Evolutionary conservation across 2,797 vertebrate species (phyloP), one percentile per base, ranked within the genome.

Genomic region (Sparus aurata): DNA sequence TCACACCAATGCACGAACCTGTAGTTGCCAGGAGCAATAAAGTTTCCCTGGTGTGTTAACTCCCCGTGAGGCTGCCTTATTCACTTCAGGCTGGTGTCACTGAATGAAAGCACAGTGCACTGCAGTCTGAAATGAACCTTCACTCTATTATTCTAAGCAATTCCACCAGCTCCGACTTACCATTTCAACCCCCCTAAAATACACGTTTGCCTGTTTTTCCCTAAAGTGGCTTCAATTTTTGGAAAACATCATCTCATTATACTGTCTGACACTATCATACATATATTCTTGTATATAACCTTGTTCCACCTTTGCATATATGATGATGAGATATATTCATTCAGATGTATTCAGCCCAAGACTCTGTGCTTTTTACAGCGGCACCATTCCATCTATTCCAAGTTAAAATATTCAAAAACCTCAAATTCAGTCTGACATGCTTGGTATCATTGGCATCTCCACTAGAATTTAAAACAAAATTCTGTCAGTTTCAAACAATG

Each of bases 11-110:
- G 73, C 77, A 30, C 84, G 80, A 84, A 79, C 82, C 82, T 75
- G 79, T 69, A 46, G 73, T 81, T 76, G 87, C 90, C 86, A 38
- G 83, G 81, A 82, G 87, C 85, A 80, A 81, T 87, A 63, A 76
- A 80, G 79, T 86, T 88, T 70, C 87, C 85, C 81, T 20, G 50
- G 87, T 80, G 87, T 65, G 75, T 85, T 76, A 70, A 75, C 69
- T 82, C 75, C 80, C 82, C 30, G 45, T 47, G 79, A 83, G 77
- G 63, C 71, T 79, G 73, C 79, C 79, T 65, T 60, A 73, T 78
- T 84, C 78, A 82, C 76, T 77, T 65, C 80, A 67, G 77, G 43
- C 80, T 79, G 78, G 60, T 76, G 71, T 83, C 79, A 74, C 46
- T 64, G 81, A 87, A 75, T 58, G 57, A 27, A 61, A 82, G 63